Conservation (phyloP, 2,113 vertebrate species). For the Haemorhous mexicanus region DNA sequence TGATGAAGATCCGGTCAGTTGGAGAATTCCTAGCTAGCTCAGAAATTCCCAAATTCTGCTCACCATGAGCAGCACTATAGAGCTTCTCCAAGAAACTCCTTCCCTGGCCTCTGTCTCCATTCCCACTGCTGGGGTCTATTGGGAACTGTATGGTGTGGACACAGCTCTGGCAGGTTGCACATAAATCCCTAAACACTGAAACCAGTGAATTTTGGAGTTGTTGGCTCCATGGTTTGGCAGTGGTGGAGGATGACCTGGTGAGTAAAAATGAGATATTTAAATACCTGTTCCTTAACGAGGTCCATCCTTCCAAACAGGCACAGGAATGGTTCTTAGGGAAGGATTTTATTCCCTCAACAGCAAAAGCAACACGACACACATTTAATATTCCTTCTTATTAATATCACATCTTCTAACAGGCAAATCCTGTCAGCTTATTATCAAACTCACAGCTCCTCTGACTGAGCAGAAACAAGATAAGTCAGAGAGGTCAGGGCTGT, state of each 20-base stretch:
- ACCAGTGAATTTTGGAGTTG: neutral
- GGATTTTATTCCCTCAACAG: neutral
- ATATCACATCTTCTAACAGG: neutral
- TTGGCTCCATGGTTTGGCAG: neutral
- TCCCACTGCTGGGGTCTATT: neutral
- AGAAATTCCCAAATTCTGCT: neutral
- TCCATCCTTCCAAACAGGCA: neutral
- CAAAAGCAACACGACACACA: neutral
- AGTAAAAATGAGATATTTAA: neutral
- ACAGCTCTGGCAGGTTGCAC: neutral
- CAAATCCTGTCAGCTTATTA: constrained; percentile 2
- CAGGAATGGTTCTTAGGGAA: neutral
- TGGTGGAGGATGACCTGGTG: neutral
- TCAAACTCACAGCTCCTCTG: neutral
- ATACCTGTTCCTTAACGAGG: neutral
- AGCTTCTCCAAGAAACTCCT: neutral
- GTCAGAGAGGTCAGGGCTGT: neutral
- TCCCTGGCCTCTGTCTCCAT: neutral
- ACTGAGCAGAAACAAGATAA: neutral
- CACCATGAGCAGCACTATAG: fast-evolving
- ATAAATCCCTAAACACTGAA: neutral
- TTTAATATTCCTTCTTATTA: neutral
- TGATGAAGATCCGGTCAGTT: neutral
- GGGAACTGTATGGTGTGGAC: neutral
- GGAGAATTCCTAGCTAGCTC: neutral